Percentiles rank a stretch among this genome's conserved stretches.
Evolutionary conservation across 2,113 vertebrate genomes (phyloP).

Genomic region (Alectura lathami): DNA sequence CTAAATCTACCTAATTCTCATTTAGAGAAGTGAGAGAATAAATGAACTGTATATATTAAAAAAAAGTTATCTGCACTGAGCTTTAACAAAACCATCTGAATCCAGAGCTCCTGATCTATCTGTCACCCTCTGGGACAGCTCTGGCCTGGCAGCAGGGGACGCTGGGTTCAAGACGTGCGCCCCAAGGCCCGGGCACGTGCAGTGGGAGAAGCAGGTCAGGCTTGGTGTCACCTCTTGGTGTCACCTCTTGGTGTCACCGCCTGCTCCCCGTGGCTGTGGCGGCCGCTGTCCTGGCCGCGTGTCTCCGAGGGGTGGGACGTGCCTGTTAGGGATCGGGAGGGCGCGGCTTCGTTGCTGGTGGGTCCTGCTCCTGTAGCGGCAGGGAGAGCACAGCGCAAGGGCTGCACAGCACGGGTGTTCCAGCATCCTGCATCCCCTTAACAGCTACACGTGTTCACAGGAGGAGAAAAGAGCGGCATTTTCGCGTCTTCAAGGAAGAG

Average conservation of each 20-base stretch:
- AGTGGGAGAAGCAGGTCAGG: not conserved
- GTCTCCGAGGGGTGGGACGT: not conserved
- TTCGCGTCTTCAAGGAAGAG: not conserved
- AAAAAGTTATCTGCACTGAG: not conserved
- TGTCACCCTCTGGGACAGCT: not conserved
- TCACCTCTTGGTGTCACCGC: not conserved
- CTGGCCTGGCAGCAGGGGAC: not conserved
- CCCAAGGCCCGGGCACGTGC: not conserved
- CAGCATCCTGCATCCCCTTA: fast-evolving
- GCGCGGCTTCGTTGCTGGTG: not conserved
- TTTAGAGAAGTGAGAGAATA: slow-evolving; percentile 19
- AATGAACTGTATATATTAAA: not conserved
- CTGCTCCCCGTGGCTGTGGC: not conserved
- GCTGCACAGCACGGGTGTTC: fast-evolving
- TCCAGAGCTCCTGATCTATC: not conserved
- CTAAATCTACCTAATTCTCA: not conserved
- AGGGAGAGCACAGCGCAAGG: not conserved
- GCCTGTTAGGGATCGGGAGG: not conserved
- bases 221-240: not conserved
- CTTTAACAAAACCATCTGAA: slow-evolving; percentile 37
- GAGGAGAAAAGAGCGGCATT: not conserved
- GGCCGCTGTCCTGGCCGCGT: not conserved
- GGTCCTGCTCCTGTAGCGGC: not conserved
- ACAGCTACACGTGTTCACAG: fast-evolving
- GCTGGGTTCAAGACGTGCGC: too few species aligned